phyloP scores from a whole-genome alignment of 2,797 vertebrate species.

The Syndactyla subalaris region DNA sequence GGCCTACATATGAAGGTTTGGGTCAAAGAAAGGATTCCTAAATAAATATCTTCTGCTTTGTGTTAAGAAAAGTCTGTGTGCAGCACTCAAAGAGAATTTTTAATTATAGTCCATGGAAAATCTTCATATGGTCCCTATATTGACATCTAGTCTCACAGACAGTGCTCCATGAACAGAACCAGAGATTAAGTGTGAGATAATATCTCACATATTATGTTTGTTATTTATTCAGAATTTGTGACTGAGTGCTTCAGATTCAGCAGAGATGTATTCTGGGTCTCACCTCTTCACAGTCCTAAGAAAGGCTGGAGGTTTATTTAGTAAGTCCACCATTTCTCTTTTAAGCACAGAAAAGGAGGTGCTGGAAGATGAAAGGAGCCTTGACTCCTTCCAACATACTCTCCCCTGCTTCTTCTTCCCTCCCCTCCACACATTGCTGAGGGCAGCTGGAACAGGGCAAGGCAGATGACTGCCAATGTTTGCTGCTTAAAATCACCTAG shows the following conservation, averaged over 20 bases:
- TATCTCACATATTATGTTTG: not conserved
- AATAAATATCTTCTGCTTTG: not conserved
- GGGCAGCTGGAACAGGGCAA: not conserved
- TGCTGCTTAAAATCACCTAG: not conserved
- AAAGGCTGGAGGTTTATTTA: not conserved
- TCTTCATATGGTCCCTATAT: not conserved
- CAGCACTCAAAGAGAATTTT: not conserved
- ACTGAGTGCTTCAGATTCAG: not conserved
- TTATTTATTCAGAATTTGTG: not conserved
- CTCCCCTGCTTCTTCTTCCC: not conserved
- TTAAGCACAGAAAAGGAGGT: not conserved
- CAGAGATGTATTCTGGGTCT: not conserved
- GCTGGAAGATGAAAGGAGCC: not conserved
- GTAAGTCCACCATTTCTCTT: not conserved
- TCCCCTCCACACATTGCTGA: not conserved
- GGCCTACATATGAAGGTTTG: accelerated
- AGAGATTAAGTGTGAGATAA: not conserved
- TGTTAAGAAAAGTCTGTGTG: not conserved
- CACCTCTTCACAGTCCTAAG: not conserved
- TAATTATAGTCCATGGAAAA: not conserved
- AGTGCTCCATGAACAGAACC: not conserved
- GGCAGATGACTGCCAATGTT: not conserved
- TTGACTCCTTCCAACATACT: not conserved
- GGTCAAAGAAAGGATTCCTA: not conserved
- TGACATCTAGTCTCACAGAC: not conserved